A percentile compares a stretch with the other conserved stretches of the same genome.
phyloP scores from a whole-genome alignment of 2,797 vertebrate genomes.

The Capromys pilorides region DNA sequence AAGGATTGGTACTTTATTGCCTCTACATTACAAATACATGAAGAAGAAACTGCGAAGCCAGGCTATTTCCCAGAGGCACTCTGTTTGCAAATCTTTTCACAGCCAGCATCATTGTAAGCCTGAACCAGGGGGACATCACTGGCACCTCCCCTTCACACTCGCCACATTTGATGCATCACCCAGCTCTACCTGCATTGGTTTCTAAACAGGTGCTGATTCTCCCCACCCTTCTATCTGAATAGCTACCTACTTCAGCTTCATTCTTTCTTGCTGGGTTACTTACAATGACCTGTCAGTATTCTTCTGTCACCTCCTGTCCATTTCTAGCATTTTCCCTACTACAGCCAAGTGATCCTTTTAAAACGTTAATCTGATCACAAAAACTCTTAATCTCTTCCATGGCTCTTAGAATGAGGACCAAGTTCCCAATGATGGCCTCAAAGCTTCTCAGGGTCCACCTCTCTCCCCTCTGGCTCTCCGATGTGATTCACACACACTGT shows the following conservation, averaged over 20 bases:
- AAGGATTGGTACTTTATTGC: background rate
- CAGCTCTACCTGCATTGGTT: background rate
- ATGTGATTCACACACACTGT: accelerated
- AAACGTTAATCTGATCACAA: background rate
- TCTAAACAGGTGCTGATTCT: too few species aligned
- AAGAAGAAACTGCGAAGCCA: background rate
- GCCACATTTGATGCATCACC: background rate
- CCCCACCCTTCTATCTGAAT: background rate
- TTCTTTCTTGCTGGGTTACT: background rate
- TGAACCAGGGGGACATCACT: background rate
- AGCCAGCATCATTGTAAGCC: background rate
- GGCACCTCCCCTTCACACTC: too few species aligned
- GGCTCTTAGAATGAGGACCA: background rate
- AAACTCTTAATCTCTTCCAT: background rate
- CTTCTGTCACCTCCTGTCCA: background rate
- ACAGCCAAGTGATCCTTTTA: background rate
- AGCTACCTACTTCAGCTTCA: background rate
- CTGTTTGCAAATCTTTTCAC: background rate
- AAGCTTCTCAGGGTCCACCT: too few species aligned
- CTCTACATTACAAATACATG: background rate
- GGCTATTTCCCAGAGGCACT: background rate
- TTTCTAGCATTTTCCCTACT: background rate
- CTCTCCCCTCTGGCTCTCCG: too few species aligned
- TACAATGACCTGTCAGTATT: background rate
- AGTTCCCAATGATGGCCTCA: background rate